These are phyloP conservation scores for Nannospalax galili DNA, from an alignment of 2,113 vertebrate species.

Conservation along the genomic window DNA sequence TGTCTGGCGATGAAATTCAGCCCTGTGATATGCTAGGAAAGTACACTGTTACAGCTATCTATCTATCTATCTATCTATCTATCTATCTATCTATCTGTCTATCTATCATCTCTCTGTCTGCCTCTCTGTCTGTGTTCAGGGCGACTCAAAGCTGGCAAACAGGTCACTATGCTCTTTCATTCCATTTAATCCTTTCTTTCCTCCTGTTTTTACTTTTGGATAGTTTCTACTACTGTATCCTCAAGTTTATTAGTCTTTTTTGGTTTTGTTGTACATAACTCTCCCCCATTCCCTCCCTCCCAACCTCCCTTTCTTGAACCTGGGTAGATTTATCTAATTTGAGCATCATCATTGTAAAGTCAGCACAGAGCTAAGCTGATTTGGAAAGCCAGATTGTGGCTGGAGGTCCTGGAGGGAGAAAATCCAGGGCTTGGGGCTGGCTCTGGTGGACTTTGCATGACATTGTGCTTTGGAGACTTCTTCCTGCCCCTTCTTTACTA, in stretches of 20 bases:
- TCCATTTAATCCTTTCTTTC: not conserved
- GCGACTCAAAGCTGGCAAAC: no score
- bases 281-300: no score
- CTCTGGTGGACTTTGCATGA: not conserved
- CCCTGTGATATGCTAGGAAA: no score
- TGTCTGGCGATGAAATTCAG: no score
- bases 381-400: not conserved
- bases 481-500: not conserved
- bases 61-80: no score
- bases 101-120: no score
- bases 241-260: not conserved
- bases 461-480: not conserved
- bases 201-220: not conserved
- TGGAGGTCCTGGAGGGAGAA: not conserved
- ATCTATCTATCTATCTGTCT: no score
- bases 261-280: not conserved
- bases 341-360: constrained; percentile 33
- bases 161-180: not conserved
- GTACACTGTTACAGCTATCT: no score
- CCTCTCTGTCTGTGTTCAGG: no score
- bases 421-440: not conserved
- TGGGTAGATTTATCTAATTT: not conserved
- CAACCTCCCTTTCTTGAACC: no score
- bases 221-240: constrained; percentile 29
- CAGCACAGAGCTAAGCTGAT: not conserved